Evolutionary conservation across 2,797 vertebrate species (phyloP).

Genomic region (Typhlichthys eigenmanni): DNA sequence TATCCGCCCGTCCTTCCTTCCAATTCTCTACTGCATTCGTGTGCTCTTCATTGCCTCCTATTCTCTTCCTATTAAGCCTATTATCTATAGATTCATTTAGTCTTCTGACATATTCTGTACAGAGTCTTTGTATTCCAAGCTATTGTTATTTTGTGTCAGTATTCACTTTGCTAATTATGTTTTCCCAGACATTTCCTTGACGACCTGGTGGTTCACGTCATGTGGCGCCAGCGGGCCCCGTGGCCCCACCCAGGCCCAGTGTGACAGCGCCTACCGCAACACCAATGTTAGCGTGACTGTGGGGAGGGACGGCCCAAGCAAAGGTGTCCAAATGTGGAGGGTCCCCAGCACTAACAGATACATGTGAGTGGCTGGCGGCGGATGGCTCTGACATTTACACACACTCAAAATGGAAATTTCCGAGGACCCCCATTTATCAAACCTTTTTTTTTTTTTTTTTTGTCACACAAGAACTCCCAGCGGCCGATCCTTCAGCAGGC

Average conservation of each 20-base stretch:
- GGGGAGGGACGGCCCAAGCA: slow-evolving; percentile 77
- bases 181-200: slow-evolving; percentile 73
- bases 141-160: neutral
- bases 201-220: slow-evolving; percentile 84
- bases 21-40: neutral
- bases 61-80: too few species aligned
- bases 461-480: too few species aligned
- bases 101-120: neutral
- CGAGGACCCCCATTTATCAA: too few species aligned
- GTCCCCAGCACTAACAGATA: slow-evolving; percentile 84
- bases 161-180: neutral
- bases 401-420: neutral
- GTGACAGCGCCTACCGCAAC: slow-evolving; percentile 83
- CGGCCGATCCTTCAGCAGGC: too few species aligned
- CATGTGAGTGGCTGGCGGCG: slow-evolving; percentile 67
- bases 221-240: slow-evolving; percentile 85
- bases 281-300: slow-evolving; percentile 81
- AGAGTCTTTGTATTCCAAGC: neutral
- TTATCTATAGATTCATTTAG: too few species aligned
- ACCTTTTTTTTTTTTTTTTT: too few species aligned
- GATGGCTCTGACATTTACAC: neutral
- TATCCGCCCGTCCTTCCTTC: neutral
- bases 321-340: slow-evolving; percentile 87
- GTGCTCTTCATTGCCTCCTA: too few species aligned
- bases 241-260: slow-evolving; percentile 89